Evolutionary conservation across 2,113 vertebrate species (phyloP), one percentile per base, ranked within the genome.

Genomic region (Microcebus lehilahytsara): DNA sequence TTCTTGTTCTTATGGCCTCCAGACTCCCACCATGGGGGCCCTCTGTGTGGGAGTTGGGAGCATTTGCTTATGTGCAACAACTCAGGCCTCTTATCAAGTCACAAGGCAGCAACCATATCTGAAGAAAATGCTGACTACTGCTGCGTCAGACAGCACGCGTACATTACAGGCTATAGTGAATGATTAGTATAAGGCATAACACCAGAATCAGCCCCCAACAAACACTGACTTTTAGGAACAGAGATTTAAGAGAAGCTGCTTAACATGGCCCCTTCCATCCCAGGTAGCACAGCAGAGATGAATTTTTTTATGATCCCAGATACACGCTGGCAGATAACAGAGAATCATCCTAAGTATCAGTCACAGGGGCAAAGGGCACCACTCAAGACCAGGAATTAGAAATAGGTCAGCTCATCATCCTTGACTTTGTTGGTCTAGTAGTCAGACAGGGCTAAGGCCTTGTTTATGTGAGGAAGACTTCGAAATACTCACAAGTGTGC

Each of bases 391-490:
- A 1, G 5, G 32, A 53, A 4, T 96, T 98, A 99, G 97, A 99
- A 99, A 71, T 98, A 98, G 8, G 66, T 17, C 80, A 99, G 96
- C 3, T 98, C 96, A 0, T 99, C 99, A 0, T 98, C 53, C 40
- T 96, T 97, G 0, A 42, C 67, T 98, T 99, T 99, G 95, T 95
- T n/a, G 40, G 90, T 79, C 97, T 99, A 98, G 8, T 99, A 93
- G 20, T 12, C 4, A 20, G 37, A 7, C 78, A 99, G 96, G 34
- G 86, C 25, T 30, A 97, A 10, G 0, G 93, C 97, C 69, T 96
- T 95, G 3, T 98, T 98, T 22, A 97, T 0, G 0, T 98, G 98
- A 0, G 99, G 99, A 1, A 99, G 98, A 10, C 87, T 93, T 60
- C 93, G 0, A 67, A 95, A 98, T 16, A 99, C 98, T 9, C 98